These are phyloP conservation scores for Mareca strepera DNA, from an alignment of 2,797 vertebrate genomes.

Conservation along the genomic window DNA sequence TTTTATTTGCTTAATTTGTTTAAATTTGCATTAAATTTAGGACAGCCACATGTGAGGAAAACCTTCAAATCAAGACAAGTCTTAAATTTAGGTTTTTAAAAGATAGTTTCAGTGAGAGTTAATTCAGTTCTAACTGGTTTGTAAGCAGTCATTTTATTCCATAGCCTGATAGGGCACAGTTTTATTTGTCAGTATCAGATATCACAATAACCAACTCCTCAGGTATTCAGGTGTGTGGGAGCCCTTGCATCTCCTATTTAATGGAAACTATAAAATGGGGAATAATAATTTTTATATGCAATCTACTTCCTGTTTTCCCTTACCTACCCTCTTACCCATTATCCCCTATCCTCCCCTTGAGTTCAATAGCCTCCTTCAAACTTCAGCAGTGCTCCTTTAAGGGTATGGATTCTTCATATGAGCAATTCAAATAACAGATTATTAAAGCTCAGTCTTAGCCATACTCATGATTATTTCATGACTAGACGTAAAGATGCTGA, in stretches of 20 bases:
- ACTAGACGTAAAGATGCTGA: conserved; percentile 60
- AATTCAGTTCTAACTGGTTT: neutral
- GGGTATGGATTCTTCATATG: conserved; percentile 48
- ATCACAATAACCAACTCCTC: conserved; percentile 81
- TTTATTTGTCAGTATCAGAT: conserved; percentile 69
- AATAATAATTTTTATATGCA: conserved; percentile 83
- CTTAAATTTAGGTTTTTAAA: conserved; percentile 14
- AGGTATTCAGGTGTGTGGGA: conserved; percentile 80
- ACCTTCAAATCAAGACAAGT: conserved; percentile 22
- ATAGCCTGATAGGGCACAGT: conserved; percentile 53
- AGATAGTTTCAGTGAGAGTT: conserved; percentile 23
- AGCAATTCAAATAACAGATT: conserved; percentile 32
- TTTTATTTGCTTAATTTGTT: conserved; percentile 27
- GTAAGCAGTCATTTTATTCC: conserved; percentile 66
- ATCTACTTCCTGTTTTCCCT: conserved; percentile 69
- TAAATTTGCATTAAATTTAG: neutral
- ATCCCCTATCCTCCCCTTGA: neutral
- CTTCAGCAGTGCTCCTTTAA: conserved; percentile 66
- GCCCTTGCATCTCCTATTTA: conserved; percentile 76
- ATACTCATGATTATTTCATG: conserved; percentile 66
- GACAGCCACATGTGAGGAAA: neutral
- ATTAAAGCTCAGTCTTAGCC: conserved; percentile 64
- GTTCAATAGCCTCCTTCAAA: conserved; percentile 66
- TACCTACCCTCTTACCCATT: conserved; percentile 10
- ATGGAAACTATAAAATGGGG: conserved; percentile 74